phyloP scores from a whole-genome alignment of 2,113 vertebrate species.

The Donacobius atricapilla region DNA sequence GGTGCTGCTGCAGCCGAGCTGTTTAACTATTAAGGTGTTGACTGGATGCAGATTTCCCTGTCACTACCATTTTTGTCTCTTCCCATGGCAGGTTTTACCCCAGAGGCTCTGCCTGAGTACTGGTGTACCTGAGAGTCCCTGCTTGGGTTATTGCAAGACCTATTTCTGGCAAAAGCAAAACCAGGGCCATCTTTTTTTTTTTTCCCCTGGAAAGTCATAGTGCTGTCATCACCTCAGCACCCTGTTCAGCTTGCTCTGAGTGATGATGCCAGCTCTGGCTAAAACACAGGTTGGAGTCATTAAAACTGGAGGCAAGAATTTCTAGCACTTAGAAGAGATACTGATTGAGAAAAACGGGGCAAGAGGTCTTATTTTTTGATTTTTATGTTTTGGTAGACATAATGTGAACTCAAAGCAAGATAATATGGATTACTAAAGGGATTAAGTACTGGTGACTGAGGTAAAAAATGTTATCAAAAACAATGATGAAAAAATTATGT shows the following conservation, averaged over 20 bases:
- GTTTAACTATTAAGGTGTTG: neutral
- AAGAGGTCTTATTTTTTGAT: neutral
- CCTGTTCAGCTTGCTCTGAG: neutral
- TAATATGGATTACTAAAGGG: neutral
- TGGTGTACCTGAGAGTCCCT: neutral
- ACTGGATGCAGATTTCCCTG: neutral
- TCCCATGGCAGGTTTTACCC: neutral
- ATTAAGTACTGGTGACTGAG: neutral
- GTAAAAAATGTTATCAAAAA: neutral
- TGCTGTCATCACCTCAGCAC: neutral
- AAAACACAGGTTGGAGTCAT: neutral
- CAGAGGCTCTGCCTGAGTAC: neutral
- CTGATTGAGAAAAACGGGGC: neutral
- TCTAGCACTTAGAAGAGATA: neutral
- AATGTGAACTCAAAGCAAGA: neutral
- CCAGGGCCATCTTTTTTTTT: neutral
- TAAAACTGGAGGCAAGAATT: neutral
- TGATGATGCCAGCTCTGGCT: neutral
- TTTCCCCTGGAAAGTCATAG: rapidly evolving
- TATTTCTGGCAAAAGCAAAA: neutral
- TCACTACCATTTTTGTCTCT: neutral
- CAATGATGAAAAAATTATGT: neutral
- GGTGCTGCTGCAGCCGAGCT: neutral
- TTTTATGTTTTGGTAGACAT: neutral
- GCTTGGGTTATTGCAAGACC: neutral